phyloP scores from a whole-genome alignment of 2,888 invertebrate genomes.

The Coleophora flavipennella region DNA sequence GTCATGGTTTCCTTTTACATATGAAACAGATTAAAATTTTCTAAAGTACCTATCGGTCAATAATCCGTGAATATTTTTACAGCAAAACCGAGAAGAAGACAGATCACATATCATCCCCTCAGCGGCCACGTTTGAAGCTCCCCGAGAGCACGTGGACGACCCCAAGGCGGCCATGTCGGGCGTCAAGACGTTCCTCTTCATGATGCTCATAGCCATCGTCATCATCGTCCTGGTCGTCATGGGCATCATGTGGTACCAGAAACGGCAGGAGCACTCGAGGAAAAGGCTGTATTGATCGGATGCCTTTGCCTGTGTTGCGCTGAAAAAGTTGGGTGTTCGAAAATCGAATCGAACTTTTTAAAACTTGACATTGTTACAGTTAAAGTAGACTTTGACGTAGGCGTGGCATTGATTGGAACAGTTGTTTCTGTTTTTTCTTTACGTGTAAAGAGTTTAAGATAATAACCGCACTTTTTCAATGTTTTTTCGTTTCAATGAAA shows the following conservation, averaged over 20 bases:
- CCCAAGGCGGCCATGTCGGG: slow-evolving; percentile 91
- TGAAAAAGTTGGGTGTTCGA: background rate
- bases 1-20: too few species aligned
- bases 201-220: slow-evolving; percentile 87
- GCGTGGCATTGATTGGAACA: too few species aligned
- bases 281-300: slow-evolving; percentile 80
- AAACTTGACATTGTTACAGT: background rate
- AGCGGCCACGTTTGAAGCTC: slow-evolving; percentile 91
- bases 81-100: slow-evolving; percentile 78
- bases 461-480: too few species aligned
- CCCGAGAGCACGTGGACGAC: slow-evolving; percentile 92
- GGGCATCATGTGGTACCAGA: slow-evolving; percentile 94
- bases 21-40: too few species aligned
- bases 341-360: background rate
- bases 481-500: too few species aligned
- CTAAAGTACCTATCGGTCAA: too few species aligned
- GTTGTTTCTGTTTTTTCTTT: too few species aligned
- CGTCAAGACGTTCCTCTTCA: slow-evolving; percentile 90
- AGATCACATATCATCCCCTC: slow-evolving; percentile 89
- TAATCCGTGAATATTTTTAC: slow-evolving; percentile 11
- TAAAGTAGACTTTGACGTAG: too few species aligned
- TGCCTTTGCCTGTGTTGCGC: background rate
- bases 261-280: slow-evolving; percentile 88
- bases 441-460: too few species aligned
- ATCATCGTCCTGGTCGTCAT: slow-evolving; percentile 88